A percentile compares a stretch with the other conserved stretches of the same genome.
phyloP scores from a whole-genome alignment of 2,797 vertebrate genomes.

The Corythornis leucogaster region DNA sequence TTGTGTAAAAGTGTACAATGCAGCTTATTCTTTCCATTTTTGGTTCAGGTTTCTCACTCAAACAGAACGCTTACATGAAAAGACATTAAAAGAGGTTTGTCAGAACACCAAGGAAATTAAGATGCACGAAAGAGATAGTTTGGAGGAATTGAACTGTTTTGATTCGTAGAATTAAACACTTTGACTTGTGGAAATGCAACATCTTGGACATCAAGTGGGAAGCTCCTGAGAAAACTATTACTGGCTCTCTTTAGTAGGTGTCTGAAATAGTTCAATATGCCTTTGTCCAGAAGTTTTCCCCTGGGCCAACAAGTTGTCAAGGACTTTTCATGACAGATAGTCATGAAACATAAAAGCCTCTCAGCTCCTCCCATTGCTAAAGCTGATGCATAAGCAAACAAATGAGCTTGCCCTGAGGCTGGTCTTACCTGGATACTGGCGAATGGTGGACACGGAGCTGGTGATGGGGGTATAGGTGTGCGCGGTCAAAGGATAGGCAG shows the following conservation, averaged over 20 bases:
- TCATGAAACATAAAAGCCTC: background rate
- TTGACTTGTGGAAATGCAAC: background rate
- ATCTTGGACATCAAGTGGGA: background rate
- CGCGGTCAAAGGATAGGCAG: slow-evolving; percentile 89
- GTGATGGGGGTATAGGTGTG: slow-evolving; percentile 97
- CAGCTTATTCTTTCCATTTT: background rate
- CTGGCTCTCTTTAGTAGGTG: background rate
- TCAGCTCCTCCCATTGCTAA: background rate
- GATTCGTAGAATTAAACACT: background rate
- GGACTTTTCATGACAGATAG: background rate
- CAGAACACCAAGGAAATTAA: background rate
- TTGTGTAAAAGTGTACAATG: background rate
- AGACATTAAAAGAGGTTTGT: background rate
- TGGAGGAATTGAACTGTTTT: background rate
- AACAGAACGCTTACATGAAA: rapidly evolving
- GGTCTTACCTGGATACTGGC: slow-evolving; percentile 91
- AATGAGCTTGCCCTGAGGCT: background rate
- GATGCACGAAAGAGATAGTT: background rate
- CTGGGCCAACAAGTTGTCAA: background rate
- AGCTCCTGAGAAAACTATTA: background rate
- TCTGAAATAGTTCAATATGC: background rate
- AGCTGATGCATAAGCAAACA: rapidly evolving
- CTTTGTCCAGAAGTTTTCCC: background rate
- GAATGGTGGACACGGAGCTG: slow-evolving; percentile 95
- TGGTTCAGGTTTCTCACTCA: background rate